Evolutionary conservation across 2,797 vertebrate species (phyloP), one percentile per base, ranked within the genome.

Genomic region (Gastrophryne carolinensis): DNA sequence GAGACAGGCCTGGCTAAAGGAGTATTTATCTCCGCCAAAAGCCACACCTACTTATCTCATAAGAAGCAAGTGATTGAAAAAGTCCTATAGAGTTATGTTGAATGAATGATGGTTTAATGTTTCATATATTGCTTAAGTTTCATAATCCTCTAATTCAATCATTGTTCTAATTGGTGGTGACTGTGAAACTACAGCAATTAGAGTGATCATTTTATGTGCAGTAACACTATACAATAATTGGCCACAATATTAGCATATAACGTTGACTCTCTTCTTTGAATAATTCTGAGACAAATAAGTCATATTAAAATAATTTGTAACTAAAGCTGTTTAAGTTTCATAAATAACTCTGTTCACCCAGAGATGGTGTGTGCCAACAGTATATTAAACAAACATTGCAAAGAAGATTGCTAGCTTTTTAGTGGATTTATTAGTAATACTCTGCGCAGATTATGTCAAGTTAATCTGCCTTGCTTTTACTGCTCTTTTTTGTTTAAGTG

Each of bases 331-430:
- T 50, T 71, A 27, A 8, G 21, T 62, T 34, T 72, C 58, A 13
- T 34, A 8, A 26, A 62, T 27, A 27, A 5, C 49, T 49, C 19
- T 61, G 17, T 44, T n/a, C n/a, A n/a, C n/a, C n/a, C n/a, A n/a
- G n/a, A n/a, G n/a, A n/a, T 21, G 50, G n/a, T 11, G 27, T 35
- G 47, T 32, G 21, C 56, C 68, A 60, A 32, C 61, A 41, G 13
- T 60, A 60, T 17, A 61, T 32, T 71, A 61, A 32, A 58, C n/a
- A 30, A 71, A 27, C 23, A 9, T 72, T 34, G 50, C 21, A 72
- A 72, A 61, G 27, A 26, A 44, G 3, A 7, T 35, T 61, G 13
- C 19, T 61, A 15, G 57, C 9, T 15, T 49, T n/a, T n/a, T n/a
- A n/a, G n/a, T n/a, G n/a, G n/a, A n/a, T n/a, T n/a, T n/a, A n/a